A percentile compares a stretch with the other conserved stretches of the same genome.
Evolutionary conservation across 2,888 invertebrate genomes (phyloP).

Genomic region (Phyllotreta striolata): DNA sequence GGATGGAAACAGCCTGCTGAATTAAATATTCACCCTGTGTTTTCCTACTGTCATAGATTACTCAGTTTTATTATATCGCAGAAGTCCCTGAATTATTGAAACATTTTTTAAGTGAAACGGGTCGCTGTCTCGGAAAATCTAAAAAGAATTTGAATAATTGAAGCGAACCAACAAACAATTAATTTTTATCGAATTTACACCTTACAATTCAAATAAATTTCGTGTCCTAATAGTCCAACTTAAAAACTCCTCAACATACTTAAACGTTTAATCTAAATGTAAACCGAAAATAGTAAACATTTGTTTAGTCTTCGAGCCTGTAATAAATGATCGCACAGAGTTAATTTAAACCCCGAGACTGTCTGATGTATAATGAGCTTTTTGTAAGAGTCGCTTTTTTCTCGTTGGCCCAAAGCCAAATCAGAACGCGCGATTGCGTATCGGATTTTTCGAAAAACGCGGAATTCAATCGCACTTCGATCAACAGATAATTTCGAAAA

Average conservation of each 20-base stretch:
- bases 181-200: no score
- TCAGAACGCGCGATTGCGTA: slow-evolving; percentile 18
- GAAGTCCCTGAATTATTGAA: slow-evolving; percentile 34
- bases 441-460: no score
- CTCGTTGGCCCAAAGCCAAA: slow-evolving; percentile 33
- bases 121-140: no score
- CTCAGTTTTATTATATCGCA: slow-evolving; percentile 39
- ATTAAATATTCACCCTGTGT: slow-evolving; percentile 50
- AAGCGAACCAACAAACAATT: no score
- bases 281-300: slow-evolving; percentile 29
- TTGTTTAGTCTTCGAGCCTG: slow-evolving; percentile 24
- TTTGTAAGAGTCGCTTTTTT: slow-evolving; percentile 18
- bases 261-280: slow-evolving; percentile 15
- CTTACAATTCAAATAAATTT: no score
- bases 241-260: neutral
- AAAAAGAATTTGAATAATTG: no score
- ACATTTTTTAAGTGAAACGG: slow-evolving; percentile 13
- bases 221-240: no score
- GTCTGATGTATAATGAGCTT: slow-evolving; percentile 5
- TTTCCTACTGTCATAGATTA: slow-evolving; percentile 37
- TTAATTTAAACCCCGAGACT: slow-evolving; percentile 17
- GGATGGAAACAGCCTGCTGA: slow-evolving; percentile 33
- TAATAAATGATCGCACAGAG: slow-evolving; percentile 21
- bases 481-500: no score
- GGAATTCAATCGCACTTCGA: no score